Percentiles rank a stretch among this genome's conserved stretches.
phyloP scores from a whole-genome alignment of 37 sponge, comb jelly and placozoan species.

The Theonella swinhoei region DNA sequence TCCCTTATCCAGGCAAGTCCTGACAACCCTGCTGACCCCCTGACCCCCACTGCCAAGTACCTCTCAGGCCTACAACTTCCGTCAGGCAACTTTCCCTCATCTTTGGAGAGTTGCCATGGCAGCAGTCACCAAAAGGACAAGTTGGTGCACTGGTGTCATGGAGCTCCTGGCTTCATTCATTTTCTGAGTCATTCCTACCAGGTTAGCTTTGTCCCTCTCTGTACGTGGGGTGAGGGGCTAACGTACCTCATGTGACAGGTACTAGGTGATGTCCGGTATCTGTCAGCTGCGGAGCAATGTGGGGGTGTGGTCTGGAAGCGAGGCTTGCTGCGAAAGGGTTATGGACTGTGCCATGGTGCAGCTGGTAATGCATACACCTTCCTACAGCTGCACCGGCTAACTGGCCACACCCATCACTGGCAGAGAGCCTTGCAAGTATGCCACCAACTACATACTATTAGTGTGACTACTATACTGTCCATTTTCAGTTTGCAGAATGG shows the following conservation, averaged over 20 bases:
- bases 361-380: constrained; percentile 96
- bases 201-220: constrained; percentile 17
- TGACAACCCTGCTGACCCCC: not conserved
- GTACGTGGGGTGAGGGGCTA: not conserved
- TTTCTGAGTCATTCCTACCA: constrained; percentile 73
- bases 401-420: constrained; percentile 61
- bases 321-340: constrained; percentile 90
- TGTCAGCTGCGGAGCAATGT: constrained; percentile 60
- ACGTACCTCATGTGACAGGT: constrained; percentile 29
- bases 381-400: constrained; percentile 75
- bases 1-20: not conserved
- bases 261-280: constrained; percentile 62
- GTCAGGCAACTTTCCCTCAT: constrained; percentile 85
- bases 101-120: constrained; percentile 52
- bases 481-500: constrained; percentile 85
- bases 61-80: constrained; percentile 56
- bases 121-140: constrained; percentile 38
- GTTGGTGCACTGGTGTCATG: constrained; percentile 98
- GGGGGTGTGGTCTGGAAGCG: constrained; percentile 87
- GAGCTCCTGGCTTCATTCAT: constrained; percentile 90
- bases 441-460: not conserved
- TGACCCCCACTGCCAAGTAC: constrained; percentile 42
- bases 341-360: constrained; percentile 93
- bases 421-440: constrained; percentile 72
- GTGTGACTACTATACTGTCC: not conserved